Base-by-base conservation (phyloP, 2,888 invertebrate genomes). In the Salpingus planirostris region DNA sequence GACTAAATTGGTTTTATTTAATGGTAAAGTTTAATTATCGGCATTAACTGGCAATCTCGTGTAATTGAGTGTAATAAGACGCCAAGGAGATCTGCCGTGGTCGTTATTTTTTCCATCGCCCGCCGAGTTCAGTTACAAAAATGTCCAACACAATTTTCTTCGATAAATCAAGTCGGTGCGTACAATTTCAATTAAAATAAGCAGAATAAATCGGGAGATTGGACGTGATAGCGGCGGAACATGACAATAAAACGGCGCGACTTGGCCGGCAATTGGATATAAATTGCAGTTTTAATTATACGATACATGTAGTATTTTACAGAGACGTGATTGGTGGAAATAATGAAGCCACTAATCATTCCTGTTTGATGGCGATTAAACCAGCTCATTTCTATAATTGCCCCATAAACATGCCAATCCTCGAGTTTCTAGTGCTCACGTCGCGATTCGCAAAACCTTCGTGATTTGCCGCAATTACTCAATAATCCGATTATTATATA, bases 261-360 rank as follows among this genome's bases (percentile, higher is more conserved):
- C 46, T 42, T 43, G 38, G 29, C 37, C 44, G 43, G 47, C 52
- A 50, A 57, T 54, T 49, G 52, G 52, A 54, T 52, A 60, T 58
- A 59, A 60, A 59, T 60, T 51, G 57, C 57, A 56, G 47, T 57
- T 60, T 60, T 60, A 60, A 60, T 60, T 59, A 57, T 54, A 55
- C 53, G 51, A 50, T 55, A 54, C 59, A 50, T 52, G 55, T 53
- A 52, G 55, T 57, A 59, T 57, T 59, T 59, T 54, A 58, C 40
- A 32, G 28, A 35, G 40, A 54, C 55, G 57, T 59, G 60, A 60
- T 62, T 59, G 59, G 58, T 58, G 54, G 59, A 59, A 59, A 60
- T 60, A 60, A 62, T 62, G 60, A 62, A 61, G 62, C 59, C 52
- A 62, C 60, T 55, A 59, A 62, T 62, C 60, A 61, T 61, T 60